Evolutionary conservation across 2,113 vertebrate species (phyloP).

Genomic region (Indicator maculatus): DNA sequence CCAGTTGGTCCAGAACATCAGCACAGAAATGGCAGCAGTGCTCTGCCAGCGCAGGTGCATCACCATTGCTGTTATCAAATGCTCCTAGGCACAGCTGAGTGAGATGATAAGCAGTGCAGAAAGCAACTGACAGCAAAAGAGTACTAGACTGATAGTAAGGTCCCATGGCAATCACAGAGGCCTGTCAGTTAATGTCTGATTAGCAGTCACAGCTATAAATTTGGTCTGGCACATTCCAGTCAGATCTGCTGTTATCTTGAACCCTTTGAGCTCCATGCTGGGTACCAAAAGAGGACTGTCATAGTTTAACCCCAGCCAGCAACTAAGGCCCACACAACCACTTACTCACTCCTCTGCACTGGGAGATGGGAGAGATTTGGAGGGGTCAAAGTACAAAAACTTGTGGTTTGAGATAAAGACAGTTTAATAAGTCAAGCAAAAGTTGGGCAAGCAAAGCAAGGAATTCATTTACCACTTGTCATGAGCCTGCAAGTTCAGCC

Average conservation of each 20-base stretch:
- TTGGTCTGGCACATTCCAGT: background rate
- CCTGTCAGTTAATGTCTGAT: background rate
- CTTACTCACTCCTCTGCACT: background rate
- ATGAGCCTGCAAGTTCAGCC: background rate
- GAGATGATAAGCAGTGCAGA: background rate
- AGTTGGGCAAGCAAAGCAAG: background rate
- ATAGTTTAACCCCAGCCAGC: too few relatives aligned
- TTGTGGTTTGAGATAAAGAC: background rate
- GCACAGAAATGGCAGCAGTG: background rate
- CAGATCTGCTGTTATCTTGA: too few relatives aligned
- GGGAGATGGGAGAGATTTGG: background rate
- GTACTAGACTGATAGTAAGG: background rate
- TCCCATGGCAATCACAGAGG: background rate
- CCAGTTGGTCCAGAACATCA: background rate
- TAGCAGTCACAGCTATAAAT: background rate
- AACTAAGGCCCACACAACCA: background rate
- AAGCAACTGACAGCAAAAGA: background rate
- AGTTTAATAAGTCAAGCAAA: background rate
- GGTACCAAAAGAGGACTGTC: too few relatives aligned
- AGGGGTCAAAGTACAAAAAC: background rate
- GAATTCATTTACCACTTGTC: background rate
- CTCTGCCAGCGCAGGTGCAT: background rate
- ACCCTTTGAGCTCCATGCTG: too few relatives aligned
- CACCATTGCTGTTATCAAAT: background rate
- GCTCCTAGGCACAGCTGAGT: background rate